Conservation (phyloP, 2,888 invertebrate species). For the Cantharis lateralis region DNA sequence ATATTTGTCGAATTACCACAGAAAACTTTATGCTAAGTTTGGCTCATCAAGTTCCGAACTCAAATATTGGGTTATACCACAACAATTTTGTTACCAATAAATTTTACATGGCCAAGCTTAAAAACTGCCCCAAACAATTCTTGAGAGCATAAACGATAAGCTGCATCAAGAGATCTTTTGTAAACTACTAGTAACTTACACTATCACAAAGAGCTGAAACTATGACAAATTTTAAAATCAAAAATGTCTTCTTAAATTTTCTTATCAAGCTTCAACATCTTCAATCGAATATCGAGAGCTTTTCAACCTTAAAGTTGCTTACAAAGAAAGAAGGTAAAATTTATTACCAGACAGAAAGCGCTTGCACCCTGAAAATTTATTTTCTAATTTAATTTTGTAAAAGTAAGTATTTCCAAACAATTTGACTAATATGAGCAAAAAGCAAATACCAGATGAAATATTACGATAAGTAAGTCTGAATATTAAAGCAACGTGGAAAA, state of each 20-base stretch:
- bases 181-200: neutral
- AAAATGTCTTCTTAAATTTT: neutral
- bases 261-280: neutral
- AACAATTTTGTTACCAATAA: neutral
- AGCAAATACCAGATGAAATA: neutral
- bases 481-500: neutral
- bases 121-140: neutral
- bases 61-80: neutral
- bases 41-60: neutral
- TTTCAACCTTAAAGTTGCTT: neutral
- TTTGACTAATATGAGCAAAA: neutral
- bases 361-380: neutral
- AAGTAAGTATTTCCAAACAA: neutral
- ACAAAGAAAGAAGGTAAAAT: neutral
- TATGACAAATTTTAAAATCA: neutral
- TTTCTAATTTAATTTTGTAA: neutral
- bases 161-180: neutral
- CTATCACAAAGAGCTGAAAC: neutral
- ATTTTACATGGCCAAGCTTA: neutral
- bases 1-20: neutral
- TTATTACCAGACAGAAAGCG: neutral
- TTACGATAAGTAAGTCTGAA: neutral
- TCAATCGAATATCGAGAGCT: neutral
- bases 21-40: neutral
- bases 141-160: neutral